A percentile compares a stretch with the other conserved stretches of the same genome.
Conservation (phyloP, 2,888 invertebrate species). For the Plusia festucae region DNA sequence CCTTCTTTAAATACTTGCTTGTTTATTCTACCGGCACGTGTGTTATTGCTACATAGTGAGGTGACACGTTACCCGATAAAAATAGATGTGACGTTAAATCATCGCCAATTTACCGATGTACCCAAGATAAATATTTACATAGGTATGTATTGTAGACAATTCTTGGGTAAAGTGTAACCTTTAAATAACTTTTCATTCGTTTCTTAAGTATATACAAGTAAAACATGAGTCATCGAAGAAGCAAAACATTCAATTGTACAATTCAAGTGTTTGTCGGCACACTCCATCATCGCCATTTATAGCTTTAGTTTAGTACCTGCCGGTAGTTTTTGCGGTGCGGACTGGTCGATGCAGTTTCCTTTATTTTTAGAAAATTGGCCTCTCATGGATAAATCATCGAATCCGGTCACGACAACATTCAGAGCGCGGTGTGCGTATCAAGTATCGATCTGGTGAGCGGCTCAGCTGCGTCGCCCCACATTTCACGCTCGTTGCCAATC, state of each 20-base stretch:
- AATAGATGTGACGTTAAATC: background rate
- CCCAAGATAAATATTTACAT: background rate
- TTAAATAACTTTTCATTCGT: background rate
- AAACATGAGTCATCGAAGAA: constrained; percentile 37
- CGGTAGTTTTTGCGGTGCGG: constrained; percentile 51
- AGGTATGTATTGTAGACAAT: background rate
- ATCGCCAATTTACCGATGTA: background rate
- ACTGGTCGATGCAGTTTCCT: constrained; percentile 53
- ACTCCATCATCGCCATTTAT: constrained; percentile 56
- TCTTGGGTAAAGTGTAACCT: background rate
- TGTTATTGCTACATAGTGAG: constrained; percentile 20
- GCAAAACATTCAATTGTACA: constrained; percentile 24
- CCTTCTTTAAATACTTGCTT: constrained; percentile 47
- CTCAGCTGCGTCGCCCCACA: constrained; percentile 83
- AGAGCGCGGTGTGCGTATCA: constrained; percentile 84
- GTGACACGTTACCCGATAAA: constrained; percentile 19
- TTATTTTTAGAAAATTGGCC: constrained; percentile 65
- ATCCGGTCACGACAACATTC: constrained; percentile 79
- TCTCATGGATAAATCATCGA: constrained; percentile 71
- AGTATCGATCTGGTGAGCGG: constrained; percentile 85
- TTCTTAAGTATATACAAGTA: constrained; percentile 15
- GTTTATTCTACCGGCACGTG: constrained; percentile 38
- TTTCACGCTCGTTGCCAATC: constrained; percentile 81
- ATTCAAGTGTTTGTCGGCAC: constrained; percentile 42
- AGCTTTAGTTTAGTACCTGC: constrained; percentile 48